Conservation (phyloP, 2,888 invertebrate species). For the Hirudinaria manillensis region DNA sequence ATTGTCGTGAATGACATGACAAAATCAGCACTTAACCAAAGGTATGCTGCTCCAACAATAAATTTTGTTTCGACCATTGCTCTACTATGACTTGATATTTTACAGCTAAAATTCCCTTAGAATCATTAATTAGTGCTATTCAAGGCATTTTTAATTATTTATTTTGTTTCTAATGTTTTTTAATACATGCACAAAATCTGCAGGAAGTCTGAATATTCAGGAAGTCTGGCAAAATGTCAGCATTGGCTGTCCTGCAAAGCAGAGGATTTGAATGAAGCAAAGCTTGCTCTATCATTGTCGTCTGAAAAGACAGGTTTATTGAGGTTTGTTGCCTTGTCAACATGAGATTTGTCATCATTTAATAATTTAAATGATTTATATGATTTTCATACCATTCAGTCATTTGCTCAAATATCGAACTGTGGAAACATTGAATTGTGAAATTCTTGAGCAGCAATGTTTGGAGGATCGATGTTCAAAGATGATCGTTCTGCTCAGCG, state of each 20-base stretch:
- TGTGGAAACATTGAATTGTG: slow-evolving; percentile 59
- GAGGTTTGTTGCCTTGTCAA: too few species aligned
- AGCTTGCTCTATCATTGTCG: not conserved
- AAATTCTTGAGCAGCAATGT: slow-evolving; percentile 73
- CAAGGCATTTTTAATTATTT: not conserved
- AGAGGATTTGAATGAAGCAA: not conserved
- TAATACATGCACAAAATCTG: not conserved
- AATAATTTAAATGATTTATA: too few species aligned
- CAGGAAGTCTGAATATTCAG: slow-evolving; percentile 21
- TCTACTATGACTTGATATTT: too few species aligned
- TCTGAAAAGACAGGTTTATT: not conserved
- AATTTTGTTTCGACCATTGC: not conserved
- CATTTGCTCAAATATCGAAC: slow-evolving; percentile 41
- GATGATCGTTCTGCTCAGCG: slow-evolving; percentile 72
- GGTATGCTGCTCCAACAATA: not conserved
- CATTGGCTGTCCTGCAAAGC: slow-evolving; percentile 20
- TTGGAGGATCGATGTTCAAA: slow-evolving; percentile 65
- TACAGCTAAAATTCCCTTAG: too few species aligned
- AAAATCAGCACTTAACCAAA: slow-evolving; percentile 20
- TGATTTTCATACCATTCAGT: not conserved
- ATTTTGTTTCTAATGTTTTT: not conserved
- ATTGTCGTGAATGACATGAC: slow-evolving; percentile 26
- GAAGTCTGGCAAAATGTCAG: slow-evolving; percentile 15
- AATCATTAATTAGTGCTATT: not conserved
- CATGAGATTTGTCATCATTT: too few species aligned